A percentile compares a stretch with the other conserved stretches of the same genome.
Conservation (phyloP, 2,797 vertebrate species). For the Salmo trutta region DNA sequence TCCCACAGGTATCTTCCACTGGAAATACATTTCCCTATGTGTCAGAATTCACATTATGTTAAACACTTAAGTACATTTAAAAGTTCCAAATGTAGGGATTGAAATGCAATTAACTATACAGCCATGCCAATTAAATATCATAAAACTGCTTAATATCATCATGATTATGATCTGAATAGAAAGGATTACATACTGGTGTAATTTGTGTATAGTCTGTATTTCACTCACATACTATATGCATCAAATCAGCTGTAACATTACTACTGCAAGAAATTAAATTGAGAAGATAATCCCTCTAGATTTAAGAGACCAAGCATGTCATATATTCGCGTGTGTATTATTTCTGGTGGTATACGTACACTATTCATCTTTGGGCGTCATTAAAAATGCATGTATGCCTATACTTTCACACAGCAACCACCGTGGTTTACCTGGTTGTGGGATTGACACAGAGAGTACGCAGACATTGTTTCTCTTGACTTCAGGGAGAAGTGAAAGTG, state of each 20-base stretch:
- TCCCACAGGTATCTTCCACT: neutral
- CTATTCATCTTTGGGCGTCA: conserved; percentile 4
- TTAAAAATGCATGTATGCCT: conserved; percentile 9
- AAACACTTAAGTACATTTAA: neutral
- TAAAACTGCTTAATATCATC: neutral
- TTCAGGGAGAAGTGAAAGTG: neutral
- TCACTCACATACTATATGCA: neutral
- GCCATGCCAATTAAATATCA: neutral
- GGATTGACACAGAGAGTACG: conserved; percentile 6
- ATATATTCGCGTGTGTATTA: neutral
- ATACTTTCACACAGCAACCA: conserved; percentile 9
- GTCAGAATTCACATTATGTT: neutral
- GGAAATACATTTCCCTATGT: neutral
- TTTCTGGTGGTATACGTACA: neutral
- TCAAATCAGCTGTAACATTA: neutral
- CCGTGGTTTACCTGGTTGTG: neutral
- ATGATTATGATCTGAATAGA: neutral
- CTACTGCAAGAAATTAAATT: neutral
- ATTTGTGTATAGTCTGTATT: neutral
- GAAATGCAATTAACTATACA: neutral
- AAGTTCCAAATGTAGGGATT: neutral
- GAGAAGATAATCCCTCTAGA: neutral
- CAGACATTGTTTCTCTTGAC: neutral
- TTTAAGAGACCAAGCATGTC: neutral
- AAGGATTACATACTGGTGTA: neutral